Conservation (phyloP, 2,888 invertebrate genomes). For the Idaea straminata region DNA sequence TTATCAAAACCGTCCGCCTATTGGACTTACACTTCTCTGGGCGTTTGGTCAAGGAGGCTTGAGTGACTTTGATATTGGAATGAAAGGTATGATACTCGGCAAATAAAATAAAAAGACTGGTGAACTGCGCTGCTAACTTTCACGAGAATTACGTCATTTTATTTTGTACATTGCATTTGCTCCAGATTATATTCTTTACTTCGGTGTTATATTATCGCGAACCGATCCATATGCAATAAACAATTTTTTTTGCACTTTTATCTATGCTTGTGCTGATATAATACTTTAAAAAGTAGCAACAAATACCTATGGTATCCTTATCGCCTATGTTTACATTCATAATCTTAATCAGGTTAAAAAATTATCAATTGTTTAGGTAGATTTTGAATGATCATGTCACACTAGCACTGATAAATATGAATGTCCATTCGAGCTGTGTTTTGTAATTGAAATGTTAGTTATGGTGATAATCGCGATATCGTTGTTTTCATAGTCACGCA, state of each 20-base stretch:
- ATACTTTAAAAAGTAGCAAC: background rate
- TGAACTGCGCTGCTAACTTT: background rate
- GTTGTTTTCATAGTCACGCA: too few relatives aligned
- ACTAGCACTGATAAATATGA: background rate
- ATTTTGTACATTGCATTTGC: background rate
- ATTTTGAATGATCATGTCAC: background rate
- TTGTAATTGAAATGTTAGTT: background rate
- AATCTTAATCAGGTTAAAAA: too few relatives aligned
- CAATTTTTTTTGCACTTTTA: background rate
- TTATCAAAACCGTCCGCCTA: constrained; percentile 87
- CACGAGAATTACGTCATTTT: background rate
- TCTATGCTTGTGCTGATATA: background rate
- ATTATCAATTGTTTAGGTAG: background rate
- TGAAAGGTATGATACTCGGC: constrained; percentile 76
- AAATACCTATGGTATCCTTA: background rate
- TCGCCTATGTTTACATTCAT: background rate
- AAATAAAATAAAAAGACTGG: background rate
- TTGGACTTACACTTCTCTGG: constrained; percentile 88
- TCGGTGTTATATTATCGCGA: background rate
- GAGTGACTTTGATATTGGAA: constrained; percentile 82
- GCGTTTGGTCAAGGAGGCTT: constrained; percentile 87
- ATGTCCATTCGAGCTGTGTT: background rate
- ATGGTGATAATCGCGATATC: too few relatives aligned
- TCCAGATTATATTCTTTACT: background rate
- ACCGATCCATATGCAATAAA: background rate